Conservation (phyloP, 2,888 invertebrate genomes). For the Colostygia pectinataria region DNA sequence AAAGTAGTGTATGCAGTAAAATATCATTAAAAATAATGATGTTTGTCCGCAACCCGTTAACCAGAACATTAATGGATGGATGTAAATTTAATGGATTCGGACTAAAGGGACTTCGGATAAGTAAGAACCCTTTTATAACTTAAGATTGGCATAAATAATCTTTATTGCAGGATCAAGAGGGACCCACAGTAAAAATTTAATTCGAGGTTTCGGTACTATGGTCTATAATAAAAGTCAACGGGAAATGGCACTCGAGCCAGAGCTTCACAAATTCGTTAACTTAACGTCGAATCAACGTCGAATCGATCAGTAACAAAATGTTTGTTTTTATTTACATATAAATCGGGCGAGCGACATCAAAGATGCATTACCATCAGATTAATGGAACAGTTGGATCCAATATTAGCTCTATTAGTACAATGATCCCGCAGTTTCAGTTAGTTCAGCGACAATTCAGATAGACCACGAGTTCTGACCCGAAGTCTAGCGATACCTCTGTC, state of each 20-base stretch:
- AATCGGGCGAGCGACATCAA: neutral
- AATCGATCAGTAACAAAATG: neutral
- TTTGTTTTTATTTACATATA: constrained; percentile 1
- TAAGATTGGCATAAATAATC: constrained; percentile 7
- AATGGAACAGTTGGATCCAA: constrained; percentile 9
- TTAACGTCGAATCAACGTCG: neutral
- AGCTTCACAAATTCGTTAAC: neutral
- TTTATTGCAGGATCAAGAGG: constrained; percentile 1
- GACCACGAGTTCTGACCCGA: constrained; percentile 18
- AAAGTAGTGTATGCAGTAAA: constrained; percentile 39
- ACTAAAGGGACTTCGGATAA: neutral
- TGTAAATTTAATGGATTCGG: constrained; percentile 4
- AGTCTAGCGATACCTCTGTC: constrained; percentile 50
- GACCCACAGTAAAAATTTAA: constrained; percentile 1
- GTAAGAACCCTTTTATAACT: constrained; percentile 6
- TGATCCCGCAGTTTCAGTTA: constrained; percentile 12
- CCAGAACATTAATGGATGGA: constrained; percentile 4
- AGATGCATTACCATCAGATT: constrained; percentile 1
- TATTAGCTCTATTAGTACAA: constrained; percentile 10
- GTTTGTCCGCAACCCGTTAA: constrained; percentile 25
- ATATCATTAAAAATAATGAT: constrained; percentile 39
- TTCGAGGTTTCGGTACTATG: neutral
- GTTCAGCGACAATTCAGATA: constrained; percentile 2
- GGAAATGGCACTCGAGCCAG: neutral
- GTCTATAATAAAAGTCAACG: neutral